These are phyloP conservation scores for Lineus longissimus DNA, from an alignment of 1,140 invertebrate species.

Conservation along the genomic window DNA sequence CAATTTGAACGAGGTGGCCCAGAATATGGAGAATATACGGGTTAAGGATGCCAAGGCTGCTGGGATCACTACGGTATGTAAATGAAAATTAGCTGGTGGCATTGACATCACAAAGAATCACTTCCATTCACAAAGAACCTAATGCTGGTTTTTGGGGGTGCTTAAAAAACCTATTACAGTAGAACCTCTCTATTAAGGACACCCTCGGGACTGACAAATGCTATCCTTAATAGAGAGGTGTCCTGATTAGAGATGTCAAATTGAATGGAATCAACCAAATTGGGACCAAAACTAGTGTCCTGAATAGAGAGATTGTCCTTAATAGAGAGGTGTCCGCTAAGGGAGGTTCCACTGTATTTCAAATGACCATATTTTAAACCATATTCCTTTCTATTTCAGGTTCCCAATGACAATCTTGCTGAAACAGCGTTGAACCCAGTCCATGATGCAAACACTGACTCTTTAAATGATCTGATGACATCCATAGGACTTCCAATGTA, in stretches of 20 bases:
- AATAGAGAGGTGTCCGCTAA: no score
- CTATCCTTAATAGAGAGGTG: no score
- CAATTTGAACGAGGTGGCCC: constrained; percentile 48
- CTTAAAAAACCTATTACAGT: no score
- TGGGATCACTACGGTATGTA: constrained; percentile 28
- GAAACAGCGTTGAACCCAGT: constrained; percentile 39
- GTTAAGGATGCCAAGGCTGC: constrained; percentile 17
- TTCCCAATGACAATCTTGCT: constrained; percentile 49
- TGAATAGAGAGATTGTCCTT: not conserved
- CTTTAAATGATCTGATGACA: constrained; percentile 49
- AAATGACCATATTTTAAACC: not conserved
- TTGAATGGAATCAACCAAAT: no score
- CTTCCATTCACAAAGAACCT: not conserved
- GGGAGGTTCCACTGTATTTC: not conserved
- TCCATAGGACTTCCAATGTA: constrained; percentile 55
- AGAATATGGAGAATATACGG: constrained; percentile 42
- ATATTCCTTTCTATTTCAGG: constrained; percentile 34
- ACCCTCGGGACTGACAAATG: no score
- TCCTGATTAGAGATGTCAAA: no score
- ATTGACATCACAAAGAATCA: not conserved
- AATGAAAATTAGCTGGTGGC: not conserved
- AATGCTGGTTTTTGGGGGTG: not conserved
- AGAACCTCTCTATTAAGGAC: no score
- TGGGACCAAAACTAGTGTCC: no score
- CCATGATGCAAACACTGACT: constrained; percentile 49